Base-by-base conservation (phyloP, 2,797 vertebrate species). In the Lycodopsis pacificus region DNA sequence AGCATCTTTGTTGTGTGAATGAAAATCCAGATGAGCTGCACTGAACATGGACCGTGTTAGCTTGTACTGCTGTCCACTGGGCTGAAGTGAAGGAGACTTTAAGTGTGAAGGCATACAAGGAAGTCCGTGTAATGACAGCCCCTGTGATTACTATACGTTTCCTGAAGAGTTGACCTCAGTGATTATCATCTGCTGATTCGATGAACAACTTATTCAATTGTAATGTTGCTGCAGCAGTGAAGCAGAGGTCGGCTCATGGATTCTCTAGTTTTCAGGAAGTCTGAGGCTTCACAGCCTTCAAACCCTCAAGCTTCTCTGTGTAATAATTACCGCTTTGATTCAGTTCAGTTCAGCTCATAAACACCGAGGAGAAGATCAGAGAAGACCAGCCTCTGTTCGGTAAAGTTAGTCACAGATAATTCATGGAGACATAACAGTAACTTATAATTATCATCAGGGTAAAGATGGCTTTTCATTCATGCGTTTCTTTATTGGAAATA, bases 191-290 rank as follows among this genome's bases (percentile, higher is more conserved):
- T 42, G 34, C 22, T 40, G 17, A 49, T 65, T 5, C 46, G 38
- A 42, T 20, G 27, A 4, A 17, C 12, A n/a, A 30, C 22, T 34
- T 6, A 25, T 36, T 65, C 11, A 12, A 65, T 34, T 36, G 22
- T 54, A 22, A 19, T 34, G 62, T 25, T 36, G 0, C 22, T 17
- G 58, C 13, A 73, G 25, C 40, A 64, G 58, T 53, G 58, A 65
- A 64, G 44, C 42, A 54, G 54, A 71, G 63, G 63, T 25, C 13
- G 22, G 5, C 27, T 61, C 59, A 10, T 40, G 25, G 34, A 65
- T 59, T 61, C 34, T 34, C 30, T 13, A 11, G 54, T 63, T 72
- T 63, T 34, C 49, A 68, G 65, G 65, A 69, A 51, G 51, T 51
- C 15, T 27, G 57, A 64, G 57, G 25, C 13, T 75, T 53, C 53